These are phyloP conservation scores for Candidula unifasciata DNA, from an alignment of 2,888 invertebrate species.

Conservation along the genomic window DNA sequence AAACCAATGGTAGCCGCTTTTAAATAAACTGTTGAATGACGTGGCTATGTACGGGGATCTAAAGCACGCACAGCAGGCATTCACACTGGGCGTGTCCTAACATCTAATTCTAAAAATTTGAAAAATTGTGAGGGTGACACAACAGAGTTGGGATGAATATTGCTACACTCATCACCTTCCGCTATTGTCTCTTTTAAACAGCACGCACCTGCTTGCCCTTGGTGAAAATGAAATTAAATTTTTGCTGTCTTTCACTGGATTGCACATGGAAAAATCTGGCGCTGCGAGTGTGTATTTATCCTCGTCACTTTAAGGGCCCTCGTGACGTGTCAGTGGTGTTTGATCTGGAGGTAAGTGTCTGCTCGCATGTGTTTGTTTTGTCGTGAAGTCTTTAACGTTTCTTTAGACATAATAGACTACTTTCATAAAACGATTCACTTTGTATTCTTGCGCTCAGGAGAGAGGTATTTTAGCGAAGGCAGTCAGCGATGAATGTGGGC, in stretches of 20 bases:
- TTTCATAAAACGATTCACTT: background rate
- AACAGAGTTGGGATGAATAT: background rate
- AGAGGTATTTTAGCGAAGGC: background rate
- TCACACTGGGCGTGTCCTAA: too few relatives aligned
- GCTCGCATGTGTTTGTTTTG: background rate
- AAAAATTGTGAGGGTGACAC: too few relatives aligned
- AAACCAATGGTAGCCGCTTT: too few relatives aligned
- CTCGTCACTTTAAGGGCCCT: background rate
- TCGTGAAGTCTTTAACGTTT: background rate
- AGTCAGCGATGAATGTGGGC: background rate
- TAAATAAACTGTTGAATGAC: too few relatives aligned
- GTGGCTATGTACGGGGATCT: too few relatives aligned
- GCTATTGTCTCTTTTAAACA: background rate
- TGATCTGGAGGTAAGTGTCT: background rate
- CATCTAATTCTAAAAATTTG: too few relatives aligned
- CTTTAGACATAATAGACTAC: background rate
- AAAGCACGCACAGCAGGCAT: too few relatives aligned
- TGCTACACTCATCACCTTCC: background rate
- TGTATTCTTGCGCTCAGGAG: too few relatives aligned
- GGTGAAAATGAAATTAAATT: background rate
- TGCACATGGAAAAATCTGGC: constrained; percentile 2
- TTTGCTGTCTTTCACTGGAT: background rate
- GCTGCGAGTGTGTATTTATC: background rate
- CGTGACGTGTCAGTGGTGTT: constrained; percentile 28
- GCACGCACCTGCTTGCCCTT: constrained; percentile 8